Percentiles rank a stretch among this genome's conserved stretches.
Evolutionary conservation across 2,888 invertebrate species (phyloP).

Genomic region (Tipula vernalis): DNA sequence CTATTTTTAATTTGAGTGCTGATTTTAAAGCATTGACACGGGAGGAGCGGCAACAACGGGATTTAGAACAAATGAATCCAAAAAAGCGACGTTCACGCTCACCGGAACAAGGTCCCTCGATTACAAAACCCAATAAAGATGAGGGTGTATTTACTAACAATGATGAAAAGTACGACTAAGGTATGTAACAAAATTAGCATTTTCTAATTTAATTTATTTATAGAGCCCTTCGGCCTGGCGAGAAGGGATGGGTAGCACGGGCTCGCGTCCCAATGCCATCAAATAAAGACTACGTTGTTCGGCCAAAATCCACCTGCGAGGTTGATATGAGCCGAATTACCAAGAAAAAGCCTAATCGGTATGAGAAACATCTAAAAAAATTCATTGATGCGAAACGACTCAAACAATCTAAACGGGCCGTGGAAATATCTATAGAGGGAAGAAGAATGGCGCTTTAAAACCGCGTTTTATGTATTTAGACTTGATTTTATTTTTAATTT

Average conservation of each 20-base stretch:
- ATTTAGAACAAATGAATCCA: slow-evolving; percentile 69
- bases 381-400: slow-evolving; percentile 75
- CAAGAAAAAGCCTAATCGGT: slow-evolving; percentile 77
- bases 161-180: neutral
- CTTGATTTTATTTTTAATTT: neutral
- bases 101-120: slow-evolving; percentile 35
- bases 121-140: neutral
- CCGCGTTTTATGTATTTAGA: neutral
- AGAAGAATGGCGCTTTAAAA: slow-evolving; percentile 83
- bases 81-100: slow-evolving; percentile 27
- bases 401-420: slow-evolving; percentile 70
- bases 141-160: neutral
- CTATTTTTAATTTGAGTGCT: slow-evolving; percentile 91
- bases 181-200: neutral
- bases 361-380: slow-evolving; percentile 85
- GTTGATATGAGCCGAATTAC: slow-evolving; percentile 65
- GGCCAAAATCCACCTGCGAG: slow-evolving; percentile 85
- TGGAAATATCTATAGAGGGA: slow-evolving; percentile 92
- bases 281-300: slow-evolving; percentile 89
- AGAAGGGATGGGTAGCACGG: slow-evolving; percentile 88
- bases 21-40: slow-evolving; percentile 85
- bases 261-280: slow-evolving; percentile 92
- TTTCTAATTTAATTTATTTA: neutral
- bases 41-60: slow-evolving; percentile 89
- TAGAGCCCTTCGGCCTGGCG: slow-evolving; percentile 76